These are phyloP conservation scores for Sericinus montela DNA, from an alignment of 2,888 invertebrate species.

Conservation along the genomic window DNA sequence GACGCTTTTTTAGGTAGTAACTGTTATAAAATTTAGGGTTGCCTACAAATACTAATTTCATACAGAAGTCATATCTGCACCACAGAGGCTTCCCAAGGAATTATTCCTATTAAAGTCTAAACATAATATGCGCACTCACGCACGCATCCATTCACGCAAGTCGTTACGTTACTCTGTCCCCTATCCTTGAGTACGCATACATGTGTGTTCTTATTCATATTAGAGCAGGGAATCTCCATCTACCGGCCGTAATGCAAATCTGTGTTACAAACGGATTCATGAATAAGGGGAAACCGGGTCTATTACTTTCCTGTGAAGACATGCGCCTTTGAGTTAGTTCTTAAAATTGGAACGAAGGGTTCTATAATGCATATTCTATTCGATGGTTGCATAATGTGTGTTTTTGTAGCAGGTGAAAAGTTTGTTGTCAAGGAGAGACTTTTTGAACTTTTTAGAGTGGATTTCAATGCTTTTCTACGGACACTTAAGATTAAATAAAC, in stretches of 20 bases:
- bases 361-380: too few species aligned
- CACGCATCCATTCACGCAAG: slow-evolving; percentile 7
- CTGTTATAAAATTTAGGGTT: too few species aligned
- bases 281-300: slow-evolving; percentile 5
- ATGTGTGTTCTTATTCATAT: not conserved
- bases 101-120: not conserved
- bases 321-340: not conserved
- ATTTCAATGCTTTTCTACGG: too few species aligned
- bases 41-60: too few species aligned
- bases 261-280: slow-evolving; percentile 2
- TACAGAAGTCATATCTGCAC: too few species aligned
- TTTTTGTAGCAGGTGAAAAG: too few species aligned
- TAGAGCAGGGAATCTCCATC: not conserved
- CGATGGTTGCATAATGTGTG: too few species aligned
- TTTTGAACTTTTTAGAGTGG: too few species aligned
- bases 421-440: too few species aligned
- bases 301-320: slow-evolving; percentile 1
- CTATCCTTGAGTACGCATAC: not conserved
- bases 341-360: not conserved
- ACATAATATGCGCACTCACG: slow-evolving; percentile 12
- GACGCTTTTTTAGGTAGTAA: too few species aligned
- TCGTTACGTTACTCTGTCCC: slow-evolving; percentile 1
- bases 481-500: too few species aligned
- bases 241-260: slow-evolving; percentile 7
- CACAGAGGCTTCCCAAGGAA: not conserved